These are phyloP conservation scores for Thalassophryne amazonica DNA, from an alignment of 2,797 vertebrate species.

Conservation along the genomic window DNA sequence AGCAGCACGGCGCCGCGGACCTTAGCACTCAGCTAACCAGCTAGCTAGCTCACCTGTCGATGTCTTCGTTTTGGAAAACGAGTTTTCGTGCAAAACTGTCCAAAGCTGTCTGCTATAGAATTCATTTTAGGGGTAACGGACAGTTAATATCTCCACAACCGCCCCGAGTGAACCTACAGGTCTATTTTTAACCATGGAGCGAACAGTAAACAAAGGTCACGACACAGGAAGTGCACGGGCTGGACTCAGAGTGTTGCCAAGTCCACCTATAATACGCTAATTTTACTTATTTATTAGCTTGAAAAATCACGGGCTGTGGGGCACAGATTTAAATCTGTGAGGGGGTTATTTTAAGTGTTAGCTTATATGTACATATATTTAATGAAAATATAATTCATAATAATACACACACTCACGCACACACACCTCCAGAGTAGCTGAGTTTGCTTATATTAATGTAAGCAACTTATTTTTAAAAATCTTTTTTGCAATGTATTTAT, in stretches of 20 bases:
- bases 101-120: neutral
- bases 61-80: conserved; percentile 29
- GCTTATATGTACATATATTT: neutral
- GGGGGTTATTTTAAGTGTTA: too few relatives aligned
- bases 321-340: neutral
- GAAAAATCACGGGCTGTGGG: neutral
- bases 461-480: too few relatives aligned
- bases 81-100: conserved; percentile 8
- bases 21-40: conserved; percentile 4
- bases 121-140: conserved; percentile 39
- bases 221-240: conserved; percentile 72
- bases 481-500: too few relatives aligned
- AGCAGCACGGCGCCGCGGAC: conserved; percentile 5
- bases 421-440: too few relatives aligned
- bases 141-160: neutral
- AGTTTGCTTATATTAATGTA: too few relatives aligned
- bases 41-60: conserved; percentile 65
- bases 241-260: too few relatives aligned
- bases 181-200: conserved; percentile 40
- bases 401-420: too few relatives aligned
- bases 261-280: too few relatives aligned
- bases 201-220: conserved; percentile 76
- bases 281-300: too few relatives aligned
- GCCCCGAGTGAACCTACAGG: neutral
- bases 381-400: too few relatives aligned